Evolutionary conservation across 2,888 invertebrate species (phyloP).

Genomic region (Teleogryllus oceanicus): DNA sequence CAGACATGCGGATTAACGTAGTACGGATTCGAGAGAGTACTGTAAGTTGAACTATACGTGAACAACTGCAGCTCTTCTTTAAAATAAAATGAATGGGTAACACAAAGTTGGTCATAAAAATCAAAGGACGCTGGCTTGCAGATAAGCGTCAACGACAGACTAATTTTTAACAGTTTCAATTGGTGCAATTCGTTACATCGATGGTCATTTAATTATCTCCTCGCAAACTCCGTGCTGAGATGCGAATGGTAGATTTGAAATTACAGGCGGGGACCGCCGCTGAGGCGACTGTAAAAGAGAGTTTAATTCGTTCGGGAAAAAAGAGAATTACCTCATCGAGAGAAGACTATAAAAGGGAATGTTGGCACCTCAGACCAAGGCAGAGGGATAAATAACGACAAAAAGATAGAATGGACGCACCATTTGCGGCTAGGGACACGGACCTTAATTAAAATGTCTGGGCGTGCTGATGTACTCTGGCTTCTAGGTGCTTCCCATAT

Average conservation of each 20-base stretch:
- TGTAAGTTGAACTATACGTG: too few relatives aligned
- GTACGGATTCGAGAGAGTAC: too few relatives aligned
- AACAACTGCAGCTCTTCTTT: too few relatives aligned
- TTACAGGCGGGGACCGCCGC: neutral
- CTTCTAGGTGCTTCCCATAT: neutral
- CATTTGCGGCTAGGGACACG: slow-evolving; percentile 10
- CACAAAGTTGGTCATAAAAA: too few relatives aligned
- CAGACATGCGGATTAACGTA: too few relatives aligned
- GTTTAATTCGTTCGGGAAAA: neutral
- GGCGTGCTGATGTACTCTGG: neutral
- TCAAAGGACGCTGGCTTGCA: too few relatives aligned
- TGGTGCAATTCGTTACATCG: neutral
- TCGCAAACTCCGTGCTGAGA: neutral
- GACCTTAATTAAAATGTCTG: slow-evolving; percentile 1
- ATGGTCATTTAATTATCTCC: slow-evolving; percentile 9
- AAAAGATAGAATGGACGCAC: neutral
- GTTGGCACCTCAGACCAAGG: neutral
- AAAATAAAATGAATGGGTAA: too few relatives aligned
- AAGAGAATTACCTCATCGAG: neutral
- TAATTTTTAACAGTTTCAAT: neutral
- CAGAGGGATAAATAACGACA: neutral
- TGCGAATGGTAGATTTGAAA: neutral
- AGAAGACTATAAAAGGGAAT: neutral
- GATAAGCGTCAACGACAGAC: neutral
- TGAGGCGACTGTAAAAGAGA: neutral